Evolutionary conservation across 2,113 vertebrate genomes (phyloP).

Genomic region (Odontesthes bonariensis): DNA sequence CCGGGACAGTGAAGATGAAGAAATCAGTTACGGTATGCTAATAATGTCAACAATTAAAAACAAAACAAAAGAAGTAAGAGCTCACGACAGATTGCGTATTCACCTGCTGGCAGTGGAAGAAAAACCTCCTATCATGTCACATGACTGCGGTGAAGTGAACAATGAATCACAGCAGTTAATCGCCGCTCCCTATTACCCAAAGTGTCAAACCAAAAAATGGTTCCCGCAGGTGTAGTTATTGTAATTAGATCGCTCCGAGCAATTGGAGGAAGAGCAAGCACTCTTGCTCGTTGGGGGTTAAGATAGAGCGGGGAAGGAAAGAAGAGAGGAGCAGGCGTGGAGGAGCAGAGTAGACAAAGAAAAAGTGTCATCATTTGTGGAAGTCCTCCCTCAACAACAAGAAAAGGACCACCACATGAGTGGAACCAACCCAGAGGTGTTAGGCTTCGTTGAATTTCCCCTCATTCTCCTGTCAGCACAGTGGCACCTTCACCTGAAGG

Average conservation of each 20-base stretch:
- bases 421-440: conserved; percentile 45
- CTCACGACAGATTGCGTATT: not conserved
- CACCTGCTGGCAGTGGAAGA: conserved; percentile 1
- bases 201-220: conserved; percentile 68
- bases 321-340: conserved; percentile 29
- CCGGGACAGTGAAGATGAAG: not conserved
- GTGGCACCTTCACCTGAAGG: conserved; percentile 25
- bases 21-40: not conserved
- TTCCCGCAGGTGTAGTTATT: conserved; percentile 77
- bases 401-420: conserved; percentile 45
- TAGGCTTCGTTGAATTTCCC: conserved; percentile 49
- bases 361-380: conserved; percentile 52
- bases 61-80: not conserved
- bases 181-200: conserved; percentile 51
- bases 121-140: conserved; percentile 22
- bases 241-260: conserved; percentile 73
- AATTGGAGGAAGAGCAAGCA: conserved; percentile 38
- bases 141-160: conserved; percentile 31
- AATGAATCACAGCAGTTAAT: conserved; percentile 71
- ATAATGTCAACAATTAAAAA: conserved; percentile 1
- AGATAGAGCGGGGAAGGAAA: conserved; percentile 13
- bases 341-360: conserved; percentile 38
- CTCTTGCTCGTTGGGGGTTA: conserved; percentile 37
- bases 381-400: conserved; percentile 41
- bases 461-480: conserved; percentile 45